A percentile compares a stretch with the other conserved stretches of the same genome.
Evolutionary conservation across 1,140 invertebrate species (phyloP).

Genomic region (Coptotermes formosanus): DNA sequence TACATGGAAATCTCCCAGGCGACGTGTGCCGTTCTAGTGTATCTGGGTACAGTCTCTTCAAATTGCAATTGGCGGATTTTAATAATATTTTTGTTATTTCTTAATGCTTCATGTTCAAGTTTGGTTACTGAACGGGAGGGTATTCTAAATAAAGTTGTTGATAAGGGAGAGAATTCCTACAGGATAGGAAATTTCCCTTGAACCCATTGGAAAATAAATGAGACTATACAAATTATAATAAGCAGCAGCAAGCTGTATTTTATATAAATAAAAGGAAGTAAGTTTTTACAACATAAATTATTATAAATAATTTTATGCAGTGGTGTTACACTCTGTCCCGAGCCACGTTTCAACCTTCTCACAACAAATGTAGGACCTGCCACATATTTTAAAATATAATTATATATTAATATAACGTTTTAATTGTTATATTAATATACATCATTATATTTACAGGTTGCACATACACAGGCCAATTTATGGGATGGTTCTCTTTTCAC

Average conservation of each 20-base stretch:
- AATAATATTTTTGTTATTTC: background rate
- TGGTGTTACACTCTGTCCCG: background rate
- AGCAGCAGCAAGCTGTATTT: slow-evolving; percentile 29
- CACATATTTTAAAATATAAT: slow-evolving; percentile 10
- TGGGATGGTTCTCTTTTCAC: background rate
- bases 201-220: slow-evolving; percentile 27
- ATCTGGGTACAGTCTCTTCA: background rate
- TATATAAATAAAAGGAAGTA: slow-evolving; percentile 18
- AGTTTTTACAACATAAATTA: slow-evolving; percentile 29
- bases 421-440: too few relatives aligned
- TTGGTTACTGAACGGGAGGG: background rate
- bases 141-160: background rate
- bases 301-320: slow-evolving; percentile 15
- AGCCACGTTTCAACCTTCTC: slow-evolving; percentile 11
- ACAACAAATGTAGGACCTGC: slow-evolving; percentile 30
- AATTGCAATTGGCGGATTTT: background rate
- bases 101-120: background rate
- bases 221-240: slow-evolving; percentile 21
- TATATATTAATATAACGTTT: too few relatives aligned
- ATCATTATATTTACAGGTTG: background rate
- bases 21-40: background rate
- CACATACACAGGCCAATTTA: background rate
- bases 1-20: background rate
- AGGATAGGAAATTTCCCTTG: slow-evolving; percentile 20
- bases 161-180: background rate